Percentiles rank a stretch among this genome's conserved stretches.
Conservation (phyloP, 2,113 vertebrate species). For the Candoia aspera region DNA sequence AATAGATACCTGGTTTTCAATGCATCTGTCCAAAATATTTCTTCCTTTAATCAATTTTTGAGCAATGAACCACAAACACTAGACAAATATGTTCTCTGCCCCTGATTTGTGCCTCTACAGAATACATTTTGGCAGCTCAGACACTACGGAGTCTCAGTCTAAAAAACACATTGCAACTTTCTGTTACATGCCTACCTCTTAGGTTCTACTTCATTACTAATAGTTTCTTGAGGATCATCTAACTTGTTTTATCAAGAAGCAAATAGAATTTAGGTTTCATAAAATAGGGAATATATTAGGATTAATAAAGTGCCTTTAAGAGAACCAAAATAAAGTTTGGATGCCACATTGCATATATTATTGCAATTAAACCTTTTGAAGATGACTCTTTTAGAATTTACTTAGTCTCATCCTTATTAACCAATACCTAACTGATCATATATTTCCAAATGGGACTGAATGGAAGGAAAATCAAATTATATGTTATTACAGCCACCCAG, state of each 20-base stretch:
- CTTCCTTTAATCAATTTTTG: neutral
- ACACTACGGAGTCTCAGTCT: neutral
- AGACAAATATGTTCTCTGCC: neutral
- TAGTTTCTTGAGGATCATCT: neutral
- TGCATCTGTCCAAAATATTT: neutral
- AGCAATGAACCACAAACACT: neutral
- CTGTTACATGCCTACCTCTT: neutral
- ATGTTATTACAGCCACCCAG: constrained; percentile 28
- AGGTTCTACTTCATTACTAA: neutral
- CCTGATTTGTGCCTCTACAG: neutral
- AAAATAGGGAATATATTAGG: constrained; percentile 3
- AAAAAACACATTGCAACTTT: neutral
- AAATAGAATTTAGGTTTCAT: constrained; percentile 6
- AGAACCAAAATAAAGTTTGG: constrained; percentile 1
- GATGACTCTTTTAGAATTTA: neutral
- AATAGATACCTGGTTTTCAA: neutral
- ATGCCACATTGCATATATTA: neutral
- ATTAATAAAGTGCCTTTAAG: constrained; percentile 32
- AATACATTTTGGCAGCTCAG: neutral
- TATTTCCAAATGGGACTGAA: constrained; percentile 26
- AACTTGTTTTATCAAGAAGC: neutral
- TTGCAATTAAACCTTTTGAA: constrained; percentile 23
- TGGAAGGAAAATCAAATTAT: constrained; percentile 53
- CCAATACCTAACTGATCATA: constrained; percentile 29
- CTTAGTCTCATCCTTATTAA: constrained; percentile 30